Evolutionary conservation across 2,113 vertebrate genomes (phyloP).

Genomic region (Phycodurus eques): DNA sequence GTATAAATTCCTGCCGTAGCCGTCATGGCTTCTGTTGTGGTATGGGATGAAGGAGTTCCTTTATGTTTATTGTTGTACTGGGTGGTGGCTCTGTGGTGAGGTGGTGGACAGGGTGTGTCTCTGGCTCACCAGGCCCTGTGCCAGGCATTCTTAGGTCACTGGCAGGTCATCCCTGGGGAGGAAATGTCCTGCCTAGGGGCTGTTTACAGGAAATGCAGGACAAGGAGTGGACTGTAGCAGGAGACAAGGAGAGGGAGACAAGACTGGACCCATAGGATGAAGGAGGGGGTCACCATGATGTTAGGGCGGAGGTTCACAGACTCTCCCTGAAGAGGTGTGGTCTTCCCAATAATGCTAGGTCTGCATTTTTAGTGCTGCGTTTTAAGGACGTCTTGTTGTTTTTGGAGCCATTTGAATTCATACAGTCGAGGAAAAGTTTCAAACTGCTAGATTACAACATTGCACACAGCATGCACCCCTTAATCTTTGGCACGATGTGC

Average conservation of each 20-base stretch:
- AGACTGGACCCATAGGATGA: conserved; percentile 53
- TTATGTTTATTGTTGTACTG: conserved; percentile 66
- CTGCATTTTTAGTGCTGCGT: conserved; percentile 48
- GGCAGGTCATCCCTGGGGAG: conserved; percentile 85
- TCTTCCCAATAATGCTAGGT: conserved; percentile 55
- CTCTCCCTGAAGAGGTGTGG: conserved; percentile 66
- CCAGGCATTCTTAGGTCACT: conserved; percentile 77
- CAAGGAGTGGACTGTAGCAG: conserved; percentile 61
- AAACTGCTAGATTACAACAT: not conserved
- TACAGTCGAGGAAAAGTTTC: not conserved
- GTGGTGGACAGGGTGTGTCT: conserved; percentile 73
- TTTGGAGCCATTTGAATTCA: not conserved
- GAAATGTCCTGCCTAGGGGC: conserved; percentile 76
- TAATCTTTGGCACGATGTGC: not conserved
- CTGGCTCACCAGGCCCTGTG: conserved; percentile 62
- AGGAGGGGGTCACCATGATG: conserved; percentile 44
- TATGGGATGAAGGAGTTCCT: conserved; percentile 62
- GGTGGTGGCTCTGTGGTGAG: conserved; percentile 56
- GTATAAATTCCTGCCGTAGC: conserved; percentile 34
- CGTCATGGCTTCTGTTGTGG: conserved; percentile 38
- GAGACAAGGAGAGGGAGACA: conserved; percentile 45
- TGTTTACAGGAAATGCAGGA: conserved; percentile 97
- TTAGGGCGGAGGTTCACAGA: conserved; percentile 57
- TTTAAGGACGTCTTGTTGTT: conserved; percentile 5
- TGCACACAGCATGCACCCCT: not conserved